Evolutionary conservation across 2,113 vertebrate genomes (phyloP).

Genomic region (Lagopus leucura): DNA sequence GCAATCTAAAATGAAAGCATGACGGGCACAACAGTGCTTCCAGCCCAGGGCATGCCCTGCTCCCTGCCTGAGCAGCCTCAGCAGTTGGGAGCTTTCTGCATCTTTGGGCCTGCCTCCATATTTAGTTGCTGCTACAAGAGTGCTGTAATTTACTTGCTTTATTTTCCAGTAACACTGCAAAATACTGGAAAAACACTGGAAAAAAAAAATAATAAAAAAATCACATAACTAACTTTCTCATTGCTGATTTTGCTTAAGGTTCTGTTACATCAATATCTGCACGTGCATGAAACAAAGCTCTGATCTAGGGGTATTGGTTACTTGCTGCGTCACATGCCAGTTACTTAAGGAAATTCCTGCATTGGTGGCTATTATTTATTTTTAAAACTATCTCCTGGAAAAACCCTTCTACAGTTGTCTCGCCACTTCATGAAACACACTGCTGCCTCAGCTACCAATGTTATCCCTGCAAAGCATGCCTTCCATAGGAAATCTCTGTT

Average conservation of each 20-base stretch:
- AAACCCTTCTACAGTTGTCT: slow-evolving; percentile 13
- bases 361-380: not conserved
- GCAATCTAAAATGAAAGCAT: too few relatives aligned
- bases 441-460: not conserved
- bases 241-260: slow-evolving; percentile 38
- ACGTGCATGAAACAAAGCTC: not conserved
- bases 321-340: not conserved
- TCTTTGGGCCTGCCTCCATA: not conserved
- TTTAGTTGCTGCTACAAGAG: slow-evolving; percentile 52
- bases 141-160: slow-evolving; percentile 53
- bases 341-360: slow-evolving; percentile 21
- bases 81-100: not conserved
- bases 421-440: not conserved
- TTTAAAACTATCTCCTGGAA: not conserved
- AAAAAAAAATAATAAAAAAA: not conserved
- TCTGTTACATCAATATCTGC: not conserved
- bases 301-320: not conserved
- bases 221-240: slow-evolving; percentile 52
- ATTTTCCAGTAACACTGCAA: slow-evolving; percentile 38
- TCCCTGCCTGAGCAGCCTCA: not conserved
- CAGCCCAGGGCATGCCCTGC: not conserved
- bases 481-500: not conserved
- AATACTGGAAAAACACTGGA: not conserved
- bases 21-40: too few relatives aligned
- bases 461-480: not conserved